Conservation (phyloP, 2,888 invertebrate species). For the Diarsia rubi region DNA sequence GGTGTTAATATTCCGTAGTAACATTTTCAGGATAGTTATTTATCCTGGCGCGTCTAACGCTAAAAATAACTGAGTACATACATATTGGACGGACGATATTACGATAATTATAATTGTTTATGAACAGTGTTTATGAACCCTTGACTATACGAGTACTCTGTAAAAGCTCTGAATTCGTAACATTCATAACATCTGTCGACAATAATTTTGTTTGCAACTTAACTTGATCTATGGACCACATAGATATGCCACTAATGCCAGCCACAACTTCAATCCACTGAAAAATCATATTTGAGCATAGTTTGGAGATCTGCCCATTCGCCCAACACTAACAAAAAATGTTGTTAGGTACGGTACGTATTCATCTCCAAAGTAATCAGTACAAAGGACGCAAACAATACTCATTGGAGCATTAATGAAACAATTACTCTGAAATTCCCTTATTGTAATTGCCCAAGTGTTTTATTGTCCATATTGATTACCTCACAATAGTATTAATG, state of each 20-base stretch:
- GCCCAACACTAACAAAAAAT: background rate
- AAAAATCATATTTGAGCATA: background rate
- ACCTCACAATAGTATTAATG: slow-evolving; percentile 33
- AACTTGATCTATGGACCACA: background rate
- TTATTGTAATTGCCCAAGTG: slow-evolving; percentile 54
- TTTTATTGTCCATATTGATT: slow-evolving; percentile 49
- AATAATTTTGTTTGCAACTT: background rate
- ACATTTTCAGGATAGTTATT: background rate
- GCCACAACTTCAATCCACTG: background rate
- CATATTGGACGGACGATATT: background rate
- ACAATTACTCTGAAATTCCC: slow-evolving; percentile 35
- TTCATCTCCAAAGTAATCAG: background rate
- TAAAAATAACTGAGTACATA: background rate
- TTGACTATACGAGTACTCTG: background rate
- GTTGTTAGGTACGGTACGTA: no score
- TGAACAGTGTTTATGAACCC: no score
- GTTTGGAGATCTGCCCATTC: background rate
- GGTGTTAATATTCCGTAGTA: slow-evolving; percentile 15
- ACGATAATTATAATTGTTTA: background rate
- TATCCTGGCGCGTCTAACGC: background rate
- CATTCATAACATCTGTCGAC: background rate
- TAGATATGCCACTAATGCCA: background rate
- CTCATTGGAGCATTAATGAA: slow-evolving; percentile 26
- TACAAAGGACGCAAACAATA: slow-evolving; percentile 8
- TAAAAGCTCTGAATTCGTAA: background rate